Conservation (phyloP, 2,797 vertebrate species). For the Stomatorhinus walkeri region DNA sequence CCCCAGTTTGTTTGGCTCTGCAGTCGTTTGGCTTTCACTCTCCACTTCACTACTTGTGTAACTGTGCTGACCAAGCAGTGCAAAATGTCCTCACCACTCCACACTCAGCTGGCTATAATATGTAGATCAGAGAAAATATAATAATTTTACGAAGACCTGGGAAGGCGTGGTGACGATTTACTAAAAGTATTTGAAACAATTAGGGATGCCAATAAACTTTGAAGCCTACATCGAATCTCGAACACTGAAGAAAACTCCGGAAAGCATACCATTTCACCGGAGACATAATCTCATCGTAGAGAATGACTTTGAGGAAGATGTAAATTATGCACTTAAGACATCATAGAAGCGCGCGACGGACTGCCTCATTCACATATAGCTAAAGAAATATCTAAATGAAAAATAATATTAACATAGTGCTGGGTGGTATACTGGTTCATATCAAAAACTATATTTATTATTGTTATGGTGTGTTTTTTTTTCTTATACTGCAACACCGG, state of each 20-base stretch:
- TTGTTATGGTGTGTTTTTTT: too few relatives aligned
- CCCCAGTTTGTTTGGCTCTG: background rate
- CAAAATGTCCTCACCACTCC: background rate
- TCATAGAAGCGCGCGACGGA: too few relatives aligned
- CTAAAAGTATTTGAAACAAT: background rate
- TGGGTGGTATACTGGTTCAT: too few relatives aligned
- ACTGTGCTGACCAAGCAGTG: background rate
- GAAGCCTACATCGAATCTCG: background rate
- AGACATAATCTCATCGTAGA: too few relatives aligned
- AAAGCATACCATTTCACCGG: background rate
- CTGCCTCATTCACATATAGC: too few relatives aligned
- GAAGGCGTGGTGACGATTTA: background rate
- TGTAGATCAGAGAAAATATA: background rate
- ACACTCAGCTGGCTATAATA: background rate
- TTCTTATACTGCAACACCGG: too few relatives aligned
- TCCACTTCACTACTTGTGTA: background rate
- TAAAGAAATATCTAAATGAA: too few relatives aligned
- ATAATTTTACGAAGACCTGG: background rate
- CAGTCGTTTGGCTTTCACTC: background rate
- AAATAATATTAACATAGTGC: too few relatives aligned
- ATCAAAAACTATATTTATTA: too few relatives aligned
- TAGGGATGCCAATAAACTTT: background rate
- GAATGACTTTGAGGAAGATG: too few relatives aligned
- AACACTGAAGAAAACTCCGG: background rate
- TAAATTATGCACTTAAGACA: too few relatives aligned